Evolutionary conservation across 2,113 vertebrate species (phyloP), one percentile per base, ranked within the genome.

Genomic region (Australoheros scitulus): DNA sequence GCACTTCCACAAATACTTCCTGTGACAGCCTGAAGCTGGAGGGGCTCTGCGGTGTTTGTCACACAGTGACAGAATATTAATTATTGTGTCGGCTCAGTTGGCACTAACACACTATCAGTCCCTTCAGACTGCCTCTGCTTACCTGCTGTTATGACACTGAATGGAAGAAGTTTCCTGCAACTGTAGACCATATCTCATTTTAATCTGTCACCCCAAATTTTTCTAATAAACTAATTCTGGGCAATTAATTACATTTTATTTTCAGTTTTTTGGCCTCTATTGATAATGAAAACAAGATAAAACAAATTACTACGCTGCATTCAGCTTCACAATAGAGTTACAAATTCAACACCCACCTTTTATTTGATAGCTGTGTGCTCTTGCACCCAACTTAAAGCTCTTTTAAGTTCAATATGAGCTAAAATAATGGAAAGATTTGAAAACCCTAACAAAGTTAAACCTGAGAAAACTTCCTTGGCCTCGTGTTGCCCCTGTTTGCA

Each of bases 21-120:
- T 1, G 24, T 2, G 76, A 86, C 64, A 87, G 38, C 63, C 76
- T n/a, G 58, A 70, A 78, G 87, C 80, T 24, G 5, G 47, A 34
- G 68, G 47, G 6, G 26, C 26, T 81, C 65, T 24, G 75, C 61
- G 11, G 80, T 79, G 52, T 79, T 79, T 85, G 80, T 79, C 80
- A 32, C 81, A 75, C 77, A 15, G 47, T 61, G 82, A 82, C 85
- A 58, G 60, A 4, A 57, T 89, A 82, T 88, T 92, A 93, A 93
- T 92, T 92, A 86, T 55, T 74, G 64, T 78, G 81, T 85, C 72
- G 17, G 50, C 78, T 79, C 75, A 24, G 1, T 59, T 29, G 79
- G 77, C 77, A 47, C 61, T 26, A 43, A 36, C 72, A 75, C 78
- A 84, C 80, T 63, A 70, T 81, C 57, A 13, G 56, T 61, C 52